phyloP scores from a whole-genome alignment of 2,797 vertebrate genomes.

The Setipinna tenuifilis region DNA sequence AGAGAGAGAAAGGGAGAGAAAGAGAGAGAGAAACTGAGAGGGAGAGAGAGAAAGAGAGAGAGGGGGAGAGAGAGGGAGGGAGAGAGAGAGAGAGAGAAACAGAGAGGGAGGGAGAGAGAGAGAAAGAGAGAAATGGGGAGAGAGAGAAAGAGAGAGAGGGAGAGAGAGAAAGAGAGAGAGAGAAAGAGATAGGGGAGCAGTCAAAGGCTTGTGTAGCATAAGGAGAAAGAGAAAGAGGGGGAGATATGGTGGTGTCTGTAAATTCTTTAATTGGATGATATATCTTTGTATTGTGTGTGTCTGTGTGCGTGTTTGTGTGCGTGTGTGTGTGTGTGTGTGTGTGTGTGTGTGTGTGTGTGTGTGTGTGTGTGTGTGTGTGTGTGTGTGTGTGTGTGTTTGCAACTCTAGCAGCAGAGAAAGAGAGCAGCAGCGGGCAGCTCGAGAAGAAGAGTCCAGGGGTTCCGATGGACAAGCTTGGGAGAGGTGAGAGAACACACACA shows the following conservation, averaged over 20 bases:
- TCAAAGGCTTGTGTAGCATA: neutral
- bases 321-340: neutral
- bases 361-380: conserved; percentile 17
- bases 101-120: conserved; percentile 6
- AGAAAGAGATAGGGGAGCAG: neutral
- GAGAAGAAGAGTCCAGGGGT: conserved; percentile 3
- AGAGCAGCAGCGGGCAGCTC: neutral
- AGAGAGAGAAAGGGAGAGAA: neutral
- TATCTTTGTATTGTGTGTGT: neutral
- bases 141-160: neutral
- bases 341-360: neutral
- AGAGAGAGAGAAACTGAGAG: neutral
- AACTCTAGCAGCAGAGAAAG: neutral
- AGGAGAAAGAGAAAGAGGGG: neutral
- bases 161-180: conserved; percentile 29
- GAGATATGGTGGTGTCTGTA: neutral
- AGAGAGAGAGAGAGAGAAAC: conserved; percentile 33
- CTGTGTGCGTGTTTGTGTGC: neutral
- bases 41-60: no score
- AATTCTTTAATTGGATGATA: conserved; percentile 1
- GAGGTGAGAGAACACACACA: neutral
- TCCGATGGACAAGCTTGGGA: neutral
- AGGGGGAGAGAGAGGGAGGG: no score
- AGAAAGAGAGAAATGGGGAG: no score
- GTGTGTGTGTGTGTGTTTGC: neutral